These are phyloP conservation scores for Xestia sexstrigata DNA, from an alignment of 2,888 invertebrate species.

Conservation along the genomic window DNA sequence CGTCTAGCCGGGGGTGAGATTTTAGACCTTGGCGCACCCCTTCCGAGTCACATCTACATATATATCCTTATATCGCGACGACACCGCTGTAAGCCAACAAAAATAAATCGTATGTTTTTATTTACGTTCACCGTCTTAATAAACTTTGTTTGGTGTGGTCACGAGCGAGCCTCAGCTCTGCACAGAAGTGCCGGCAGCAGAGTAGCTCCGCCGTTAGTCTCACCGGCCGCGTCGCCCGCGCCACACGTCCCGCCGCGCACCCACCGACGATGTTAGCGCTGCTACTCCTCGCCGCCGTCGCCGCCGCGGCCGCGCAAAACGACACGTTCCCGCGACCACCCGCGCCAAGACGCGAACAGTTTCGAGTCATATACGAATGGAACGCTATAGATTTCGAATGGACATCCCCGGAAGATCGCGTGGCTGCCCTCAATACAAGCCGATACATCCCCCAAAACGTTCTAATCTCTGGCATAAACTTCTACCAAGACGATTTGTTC, in stretches of 20 bases:
- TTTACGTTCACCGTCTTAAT: constrained; percentile 62
- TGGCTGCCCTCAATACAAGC: constrained; percentile 89
- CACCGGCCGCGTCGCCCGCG: constrained; percentile 81
- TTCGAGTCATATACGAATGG: constrained; percentile 94
- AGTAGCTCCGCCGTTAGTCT: constrained; percentile 81
- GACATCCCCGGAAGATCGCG: constrained; percentile 90
- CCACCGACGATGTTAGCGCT: constrained; percentile 79
- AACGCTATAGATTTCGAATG: constrained; percentile 93
- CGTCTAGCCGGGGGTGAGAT: constrained; percentile 84
- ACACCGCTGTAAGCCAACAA: constrained; percentile 16
- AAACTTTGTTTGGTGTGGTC: constrained; percentile 72
- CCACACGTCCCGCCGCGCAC: constrained; percentile 76
- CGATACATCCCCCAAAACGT: constrained; percentile 93
- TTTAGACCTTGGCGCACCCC: constrained; percentile 81
- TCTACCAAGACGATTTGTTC: constrained; percentile 92
- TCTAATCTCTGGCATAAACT: constrained; percentile 92
- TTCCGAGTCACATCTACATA: constrained; percentile 51
- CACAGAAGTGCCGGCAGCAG: constrained; percentile 64
- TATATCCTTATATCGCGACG: constrained; percentile 14
- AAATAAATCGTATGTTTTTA: constrained; percentile 63
- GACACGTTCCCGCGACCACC: constrained; percentile 78
- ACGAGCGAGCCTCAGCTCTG: constrained; percentile 73
- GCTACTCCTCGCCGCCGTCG: constrained; percentile 79
- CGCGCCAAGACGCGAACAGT: constrained; percentile 88
- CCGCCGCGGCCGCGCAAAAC: constrained; percentile 85